A percentile compares a stretch with the other conserved stretches of the same genome.
These are phyloP conservation scores for Microtus richardsoni DNA, from an alignment of 2,113 vertebrate genomes.

Conservation along the genomic window DNA sequence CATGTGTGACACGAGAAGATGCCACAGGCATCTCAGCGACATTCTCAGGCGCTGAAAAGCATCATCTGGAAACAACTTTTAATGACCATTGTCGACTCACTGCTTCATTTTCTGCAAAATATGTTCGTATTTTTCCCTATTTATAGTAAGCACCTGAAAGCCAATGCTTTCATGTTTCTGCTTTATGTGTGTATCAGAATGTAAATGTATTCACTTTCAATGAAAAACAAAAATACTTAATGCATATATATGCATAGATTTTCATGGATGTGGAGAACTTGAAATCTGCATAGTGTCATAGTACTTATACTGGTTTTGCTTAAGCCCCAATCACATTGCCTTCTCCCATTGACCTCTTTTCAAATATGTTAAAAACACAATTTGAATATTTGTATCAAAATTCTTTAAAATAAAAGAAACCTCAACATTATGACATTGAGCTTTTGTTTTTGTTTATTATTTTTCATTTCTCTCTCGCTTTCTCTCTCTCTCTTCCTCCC, in stretches of 20 bases:
- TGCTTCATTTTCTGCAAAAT: not conserved
- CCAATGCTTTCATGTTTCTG: not conserved
- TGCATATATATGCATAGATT: not conserved
- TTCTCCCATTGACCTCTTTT: not conserved
- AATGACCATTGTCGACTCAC: not conserved
- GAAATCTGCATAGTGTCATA: not conserved
- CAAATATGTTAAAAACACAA: not conserved
- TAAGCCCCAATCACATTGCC: not conserved
- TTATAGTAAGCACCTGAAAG: conserved; percentile 6
- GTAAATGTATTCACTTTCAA: conserved; percentile 24
- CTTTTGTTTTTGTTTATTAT: not conserved
- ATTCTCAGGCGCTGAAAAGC: not conserved
- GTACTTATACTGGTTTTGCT: not conserved
- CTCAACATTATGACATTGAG: not conserved
- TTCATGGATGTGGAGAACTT: not conserved
- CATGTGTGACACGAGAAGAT: not conserved
- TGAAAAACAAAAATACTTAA: not conserved
- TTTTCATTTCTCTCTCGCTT: not conserved
- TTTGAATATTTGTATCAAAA: not conserved
- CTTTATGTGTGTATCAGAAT: not conserved
- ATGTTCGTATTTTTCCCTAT: not conserved
- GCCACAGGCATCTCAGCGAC: not conserved
- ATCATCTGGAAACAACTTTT: not conserved
- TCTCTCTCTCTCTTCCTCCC: no score
- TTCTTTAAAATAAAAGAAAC: not conserved